Evolutionary conservation across 2,888 invertebrate genomes (phyloP), one percentile per base, ranked within the genome.

Genomic region (Synergus itoensis): DNA sequence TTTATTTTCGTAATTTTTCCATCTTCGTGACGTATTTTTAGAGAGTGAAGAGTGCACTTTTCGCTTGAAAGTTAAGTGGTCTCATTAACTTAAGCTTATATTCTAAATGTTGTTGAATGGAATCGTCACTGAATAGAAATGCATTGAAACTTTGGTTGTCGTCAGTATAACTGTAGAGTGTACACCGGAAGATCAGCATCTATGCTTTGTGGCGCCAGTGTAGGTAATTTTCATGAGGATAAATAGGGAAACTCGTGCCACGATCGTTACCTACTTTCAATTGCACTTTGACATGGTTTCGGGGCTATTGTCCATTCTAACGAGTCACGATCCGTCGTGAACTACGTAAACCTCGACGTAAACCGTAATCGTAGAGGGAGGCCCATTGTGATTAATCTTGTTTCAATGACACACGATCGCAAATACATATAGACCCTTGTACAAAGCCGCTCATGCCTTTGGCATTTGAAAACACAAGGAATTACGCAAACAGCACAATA

Each of bases 201-300:
- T 73, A 21, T 73, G 45, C 48, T 53, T 73, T 53, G 73, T 73
- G 53, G 53, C 73, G 53, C 73, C 73, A 73, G 53, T 36, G 36
- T 36, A 48, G 36, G 69, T 53, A 73, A 53, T 73, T 73, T 73
- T 53, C 69, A 73, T 73, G 69, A 67, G 69, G 69, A 16, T 73
- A 73, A 73, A 53, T 73, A 73, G 69, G 69, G 48, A 73, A 73
- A 73, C 53, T 53, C 53, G 69, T 73, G 69, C 48, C 41, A 48
- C 48, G 48, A 69, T 69, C 21, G 69, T 69, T 69, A 69, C 69
- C 73, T 73, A 73, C 73, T 73, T 73, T 73, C 73, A 53, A 73
- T 53, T 73, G 73, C 53, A 73, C 73, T 73, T 73, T 73, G 73
- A 73, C 73, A 73, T 73, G 53, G 73, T 73, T 73, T 73, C 73